Conservation (phyloP, 2,888 invertebrate genomes). For the Cyclophora punctaria region DNA sequence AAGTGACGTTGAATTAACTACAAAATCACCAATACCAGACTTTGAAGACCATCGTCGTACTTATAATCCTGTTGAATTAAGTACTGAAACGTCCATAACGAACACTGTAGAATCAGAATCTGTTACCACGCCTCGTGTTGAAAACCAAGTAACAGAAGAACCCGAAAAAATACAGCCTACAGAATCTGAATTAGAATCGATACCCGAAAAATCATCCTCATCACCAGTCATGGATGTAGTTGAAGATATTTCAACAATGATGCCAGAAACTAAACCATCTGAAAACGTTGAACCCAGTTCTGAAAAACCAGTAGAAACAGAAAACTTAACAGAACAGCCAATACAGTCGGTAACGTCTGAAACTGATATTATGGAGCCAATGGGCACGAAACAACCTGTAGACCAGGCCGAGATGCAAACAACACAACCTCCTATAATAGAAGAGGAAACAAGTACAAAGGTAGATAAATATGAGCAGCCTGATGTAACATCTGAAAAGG, state of each 20-base stretch:
- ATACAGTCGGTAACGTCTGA: conserved; percentile 1
- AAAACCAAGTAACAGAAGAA: conserved; percentile 1
- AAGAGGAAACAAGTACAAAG: neutral
- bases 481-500: too few relatives aligned
- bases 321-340: conserved; percentile 3
- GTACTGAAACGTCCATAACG: too few relatives aligned
- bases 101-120: too few relatives aligned
- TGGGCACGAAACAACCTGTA: too few relatives aligned
- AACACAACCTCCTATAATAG: neutral
- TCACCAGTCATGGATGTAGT: neutral
- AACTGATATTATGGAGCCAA: neutral
- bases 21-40: too few relatives aligned
- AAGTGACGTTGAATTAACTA: too few relatives aligned
- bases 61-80: too few relatives aligned
- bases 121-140: too few relatives aligned
- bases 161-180: neutral
- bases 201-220: conserved; percentile 1
- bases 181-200: neutral
- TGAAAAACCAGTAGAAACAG: conserved; percentile 1
- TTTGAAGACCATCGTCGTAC: too few relatives aligned
- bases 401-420: neutral
- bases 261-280: conserved; percentile 3
- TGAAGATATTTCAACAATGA: conserved; percentile 1
- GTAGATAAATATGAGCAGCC: too few relatives aligned
- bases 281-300: conserved; percentile 4